Evolutionary conservation across 1,140 invertebrate genomes (phyloP), one percentile per base, ranked within the genome.

Genomic region (Nixonia krombeini): DNA sequence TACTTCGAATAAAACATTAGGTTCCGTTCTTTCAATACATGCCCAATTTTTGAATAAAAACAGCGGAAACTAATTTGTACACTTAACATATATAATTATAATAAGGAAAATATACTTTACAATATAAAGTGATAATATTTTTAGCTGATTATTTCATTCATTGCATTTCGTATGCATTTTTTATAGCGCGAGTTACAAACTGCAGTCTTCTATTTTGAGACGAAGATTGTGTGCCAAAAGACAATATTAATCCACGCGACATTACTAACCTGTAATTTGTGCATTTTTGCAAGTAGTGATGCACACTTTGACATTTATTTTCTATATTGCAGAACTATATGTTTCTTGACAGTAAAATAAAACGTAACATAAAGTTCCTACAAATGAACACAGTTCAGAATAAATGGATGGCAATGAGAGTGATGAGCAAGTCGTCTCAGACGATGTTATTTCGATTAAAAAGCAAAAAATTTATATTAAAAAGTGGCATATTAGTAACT

Each of bases 401-500:
- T 28, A 18, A 17, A 51, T 59, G 56, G 45, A 58, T 8, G 10
- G 4, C 0, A 35, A 7, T 6, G 35, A 31, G 0, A n/a, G 16
- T 10, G 31, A 10, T 18, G 45, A 58, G 1, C 21, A 44, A 9
- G n/a, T 42, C 8, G 4, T 25, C 7, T 31, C 38, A 13, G 35
- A 49, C 16, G 35, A 16, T 6, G 1, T 33, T 12, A 38, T 38
- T 5, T 16, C 35, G 5, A 40, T 46, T 16, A n/a, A 18, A 13
- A 40, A 58, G 1, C 26, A 55, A n/a, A 38, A 41, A 13, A 37
- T 58, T 15, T 15, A 18, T 15, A 63, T 74, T 5, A 73, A 75
- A 52, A 50, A 46, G 7, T 76, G 69, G 73, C 61, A 72, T 25
- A 52, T 75, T 4, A 69, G 63, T 38, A 61, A 51, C 15, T 76